Conservation (phyloP, 92 coral and sea anemone genomes). For the Scolanthus callimorphus region DNA sequence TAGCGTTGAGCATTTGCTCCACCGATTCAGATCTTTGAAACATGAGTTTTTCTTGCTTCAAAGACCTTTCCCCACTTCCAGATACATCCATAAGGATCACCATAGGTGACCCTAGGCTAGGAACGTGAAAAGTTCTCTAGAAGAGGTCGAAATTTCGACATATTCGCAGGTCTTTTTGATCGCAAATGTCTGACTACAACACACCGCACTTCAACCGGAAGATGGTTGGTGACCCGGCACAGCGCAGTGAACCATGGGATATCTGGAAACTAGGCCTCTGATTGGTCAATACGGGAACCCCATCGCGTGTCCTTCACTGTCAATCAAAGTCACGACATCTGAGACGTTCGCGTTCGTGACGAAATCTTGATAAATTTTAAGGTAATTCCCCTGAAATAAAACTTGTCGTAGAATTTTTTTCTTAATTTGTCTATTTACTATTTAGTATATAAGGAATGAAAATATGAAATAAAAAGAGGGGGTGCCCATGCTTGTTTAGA, state of each 20-base stretch:
- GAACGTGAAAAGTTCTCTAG: not conserved
- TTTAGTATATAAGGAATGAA: no score
- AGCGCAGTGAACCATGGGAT: constrained; percentile 23
- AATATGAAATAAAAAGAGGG: no score
- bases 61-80: constrained; percentile 41
- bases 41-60: constrained; percentile 3
- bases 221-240: not conserved
- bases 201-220: constrained; percentile 5
- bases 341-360: no score
- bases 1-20: constrained; percentile 25
- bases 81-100: constrained; percentile 67
- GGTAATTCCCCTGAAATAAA: no score
- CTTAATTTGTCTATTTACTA: no score
- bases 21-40: constrained; percentile 15
- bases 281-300: constrained; percentile 9
- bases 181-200: not conserved
- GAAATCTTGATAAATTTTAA: no score
- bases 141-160: not conserved
- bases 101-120: constrained; percentile 51
- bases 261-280: constrained; percentile 5
- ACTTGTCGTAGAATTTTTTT: no score
- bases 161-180: not conserved
- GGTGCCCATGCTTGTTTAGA: no score
- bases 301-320: no score
- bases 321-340: no score